A percentile compares a stretch with the other conserved stretches of the same genome.
Conservation (phyloP, 37 sponge, comb jelly and placozoan genomes). For the Theonella swinhoei region DNA sequence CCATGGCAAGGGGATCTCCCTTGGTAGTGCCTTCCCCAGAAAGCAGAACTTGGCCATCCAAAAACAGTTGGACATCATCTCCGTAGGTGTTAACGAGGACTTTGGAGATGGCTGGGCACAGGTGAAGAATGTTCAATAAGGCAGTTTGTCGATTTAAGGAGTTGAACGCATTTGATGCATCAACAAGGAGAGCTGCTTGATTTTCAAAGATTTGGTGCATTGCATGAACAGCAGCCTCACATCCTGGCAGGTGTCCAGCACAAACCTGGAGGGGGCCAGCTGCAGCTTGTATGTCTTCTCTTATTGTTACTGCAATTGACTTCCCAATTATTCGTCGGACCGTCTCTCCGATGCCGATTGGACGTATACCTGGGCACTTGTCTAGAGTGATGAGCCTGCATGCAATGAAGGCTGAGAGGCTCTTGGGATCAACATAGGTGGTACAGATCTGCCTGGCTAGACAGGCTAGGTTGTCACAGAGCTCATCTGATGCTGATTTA, state of each 20-base stretch:
- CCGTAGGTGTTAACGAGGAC: constrained; percentile 54
- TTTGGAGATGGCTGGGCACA: constrained; percentile 43
- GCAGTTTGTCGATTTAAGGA: constrained; percentile 49
- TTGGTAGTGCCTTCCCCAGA: constrained; percentile 63
- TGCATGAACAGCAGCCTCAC: constrained; percentile 61
- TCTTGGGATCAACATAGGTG: constrained; percentile 36
- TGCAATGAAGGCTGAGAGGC: constrained; percentile 30
- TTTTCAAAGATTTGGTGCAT: constrained; percentile 18
- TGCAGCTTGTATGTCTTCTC: constrained; percentile 30
- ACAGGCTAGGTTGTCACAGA: constrained; percentile 48
- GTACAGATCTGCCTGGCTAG: constrained; percentile 41
- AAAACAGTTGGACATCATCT: constrained; percentile 20
- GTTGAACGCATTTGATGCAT: constrained; percentile 56
- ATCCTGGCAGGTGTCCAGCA: constrained; percentile 60
- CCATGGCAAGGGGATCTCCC: constrained; percentile 66
- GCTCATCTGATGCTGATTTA: constrained; percentile 24
- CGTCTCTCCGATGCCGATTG: constrained; percentile 60
- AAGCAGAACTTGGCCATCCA: constrained; percentile 45
- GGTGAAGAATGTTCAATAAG: constrained; percentile 41
- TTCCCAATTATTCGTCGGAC: constrained; percentile 39
- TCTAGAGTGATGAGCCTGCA: constrained; percentile 62
- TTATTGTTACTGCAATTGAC: constrained; percentile 27
- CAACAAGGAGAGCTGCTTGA: constrained; percentile 38
- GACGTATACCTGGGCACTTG: constrained; percentile 59
- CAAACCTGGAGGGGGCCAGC: constrained; percentile 54